Evolutionary conservation across 2,797 vertebrate species (phyloP).

Genomic region (Rhabdomys pumilio): DNA sequence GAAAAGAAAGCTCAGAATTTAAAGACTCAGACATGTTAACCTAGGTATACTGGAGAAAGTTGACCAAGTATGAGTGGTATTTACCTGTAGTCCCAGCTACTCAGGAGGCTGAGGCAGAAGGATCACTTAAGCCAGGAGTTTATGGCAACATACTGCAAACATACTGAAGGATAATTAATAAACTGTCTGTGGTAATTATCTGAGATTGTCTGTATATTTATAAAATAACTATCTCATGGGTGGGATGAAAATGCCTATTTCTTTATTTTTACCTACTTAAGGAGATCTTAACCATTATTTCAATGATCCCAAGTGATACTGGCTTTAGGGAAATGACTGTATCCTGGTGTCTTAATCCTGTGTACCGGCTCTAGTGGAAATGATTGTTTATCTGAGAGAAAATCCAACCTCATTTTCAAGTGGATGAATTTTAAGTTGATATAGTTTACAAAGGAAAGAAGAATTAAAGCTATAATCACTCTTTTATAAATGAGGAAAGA

Average conservation of each 20-base stretch:
- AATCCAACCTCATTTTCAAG: slow-evolving; percentile 19
- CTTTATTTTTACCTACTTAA: slow-evolving; percentile 28
- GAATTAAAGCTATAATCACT: neutral
- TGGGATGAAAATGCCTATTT: neutral
- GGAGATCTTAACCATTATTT: slow-evolving; percentile 36
- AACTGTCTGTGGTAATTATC: neutral
- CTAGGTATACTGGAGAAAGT: neutral
- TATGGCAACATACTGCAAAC: neutral
- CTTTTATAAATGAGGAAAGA: slow-evolving; percentile 11
- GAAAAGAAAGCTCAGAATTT: neutral
- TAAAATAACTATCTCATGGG: neutral
- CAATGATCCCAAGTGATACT: slow-evolving; percentile 33
- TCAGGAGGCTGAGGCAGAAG: neutral
- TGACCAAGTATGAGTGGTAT: too few species aligned
- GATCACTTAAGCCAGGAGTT: neutral
- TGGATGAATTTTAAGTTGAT: neutral
- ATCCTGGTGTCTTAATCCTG: slow-evolving; percentile 7
- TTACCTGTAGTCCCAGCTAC: neutral
- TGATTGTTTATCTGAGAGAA: slow-evolving; percentile 27
- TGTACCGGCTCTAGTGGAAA: neutral
- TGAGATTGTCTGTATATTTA: slow-evolving; percentile 33
- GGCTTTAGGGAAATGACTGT: slow-evolving; percentile 5
- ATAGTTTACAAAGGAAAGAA: neutral
- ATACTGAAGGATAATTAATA: neutral
- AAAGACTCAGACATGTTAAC: neutral